Evolutionary conservation across 2,888 invertebrate genomes (phyloP).

Genomic region (Amphipoea oculea): DNA sequence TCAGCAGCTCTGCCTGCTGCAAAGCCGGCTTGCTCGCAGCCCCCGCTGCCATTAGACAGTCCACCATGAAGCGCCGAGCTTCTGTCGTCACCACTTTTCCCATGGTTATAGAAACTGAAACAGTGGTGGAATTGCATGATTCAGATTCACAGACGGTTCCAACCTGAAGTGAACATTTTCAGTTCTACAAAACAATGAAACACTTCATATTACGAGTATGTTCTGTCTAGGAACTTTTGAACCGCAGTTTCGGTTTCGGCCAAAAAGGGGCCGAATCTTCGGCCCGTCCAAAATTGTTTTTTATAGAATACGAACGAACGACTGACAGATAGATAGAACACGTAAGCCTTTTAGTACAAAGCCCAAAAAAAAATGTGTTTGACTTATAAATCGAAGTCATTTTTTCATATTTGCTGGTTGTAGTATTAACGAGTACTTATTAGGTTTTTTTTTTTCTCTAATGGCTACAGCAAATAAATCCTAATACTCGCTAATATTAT

Average conservation of each 20-base stretch:
- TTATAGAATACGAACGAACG: neutral
- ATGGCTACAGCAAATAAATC: too few relatives aligned
- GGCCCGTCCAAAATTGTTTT: neutral
- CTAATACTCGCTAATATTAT: too few relatives aligned
- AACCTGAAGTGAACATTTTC: too few relatives aligned
- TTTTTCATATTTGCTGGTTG: too few relatives aligned
- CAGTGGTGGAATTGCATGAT: neutral
- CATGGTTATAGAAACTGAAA: constrained; percentile 66
- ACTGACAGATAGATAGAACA: neutral
- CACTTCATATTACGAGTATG: too few relatives aligned
- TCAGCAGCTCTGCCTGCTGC: constrained; percentile 92
- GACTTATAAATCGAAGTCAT: too few relatives aligned
- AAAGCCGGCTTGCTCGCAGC: constrained; percentile 90
- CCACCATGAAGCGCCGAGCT: constrained; percentile 90
- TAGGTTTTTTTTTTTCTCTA: too few relatives aligned
- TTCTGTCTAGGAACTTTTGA: neutral
- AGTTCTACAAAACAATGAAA: too few relatives aligned
- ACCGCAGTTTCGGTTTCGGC: too few relatives aligned
- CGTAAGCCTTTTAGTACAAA: neutral
- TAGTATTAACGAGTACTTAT: too few relatives aligned
- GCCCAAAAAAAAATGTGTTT: too few relatives aligned
- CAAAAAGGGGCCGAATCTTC: too few relatives aligned
- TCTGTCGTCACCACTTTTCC: constrained; percentile 88
- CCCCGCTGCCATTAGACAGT: constrained; percentile 92
- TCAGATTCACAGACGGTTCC: neutral